Conservation (phyloP, 2,797 vertebrate species). For the Buphagus erythrorhynchus region DNA sequence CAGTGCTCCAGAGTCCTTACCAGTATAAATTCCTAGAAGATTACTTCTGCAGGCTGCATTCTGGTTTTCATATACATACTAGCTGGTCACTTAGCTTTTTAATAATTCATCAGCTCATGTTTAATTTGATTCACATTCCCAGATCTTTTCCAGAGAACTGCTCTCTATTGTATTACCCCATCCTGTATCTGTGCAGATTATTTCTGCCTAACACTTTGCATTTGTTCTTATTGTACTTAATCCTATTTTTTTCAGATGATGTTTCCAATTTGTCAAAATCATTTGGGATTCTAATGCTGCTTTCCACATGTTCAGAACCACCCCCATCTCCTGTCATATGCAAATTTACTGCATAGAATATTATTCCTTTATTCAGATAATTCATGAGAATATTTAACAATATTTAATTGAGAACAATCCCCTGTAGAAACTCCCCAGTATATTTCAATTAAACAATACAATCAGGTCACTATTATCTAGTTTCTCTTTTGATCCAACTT, state of each 20-base stretch:
- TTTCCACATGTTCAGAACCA: slow-evolving; percentile 40
- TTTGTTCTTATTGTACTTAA: slow-evolving; percentile 6
- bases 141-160: neutral
- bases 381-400: neutral
- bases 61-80: neutral
- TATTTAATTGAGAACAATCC: neutral
- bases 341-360: slow-evolving; percentile 12
- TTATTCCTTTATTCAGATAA: neutral
- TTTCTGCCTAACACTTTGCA: slow-evolving; percentile 23
- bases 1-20: neutral
- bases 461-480: neutral
- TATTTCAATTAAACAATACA: slow-evolving; percentile 11
- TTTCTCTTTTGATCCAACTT: neutral
- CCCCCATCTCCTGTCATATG: neutral
- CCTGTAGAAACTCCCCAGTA: neutral
- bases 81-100: neutral
- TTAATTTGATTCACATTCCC: slow-evolving; percentile 12
- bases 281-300: slow-evolving; percentile 40
- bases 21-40: neutral
- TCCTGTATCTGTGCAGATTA: slow-evolving; percentile 22
- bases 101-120: neutral
- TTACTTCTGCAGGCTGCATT: neutral
- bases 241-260: slow-evolving; percentile 29
- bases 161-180: neutral
- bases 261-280: slow-evolving; percentile 37